Conservation (phyloP, 2,113 vertebrate genomes). For the Macquaria ambigua region DNA sequence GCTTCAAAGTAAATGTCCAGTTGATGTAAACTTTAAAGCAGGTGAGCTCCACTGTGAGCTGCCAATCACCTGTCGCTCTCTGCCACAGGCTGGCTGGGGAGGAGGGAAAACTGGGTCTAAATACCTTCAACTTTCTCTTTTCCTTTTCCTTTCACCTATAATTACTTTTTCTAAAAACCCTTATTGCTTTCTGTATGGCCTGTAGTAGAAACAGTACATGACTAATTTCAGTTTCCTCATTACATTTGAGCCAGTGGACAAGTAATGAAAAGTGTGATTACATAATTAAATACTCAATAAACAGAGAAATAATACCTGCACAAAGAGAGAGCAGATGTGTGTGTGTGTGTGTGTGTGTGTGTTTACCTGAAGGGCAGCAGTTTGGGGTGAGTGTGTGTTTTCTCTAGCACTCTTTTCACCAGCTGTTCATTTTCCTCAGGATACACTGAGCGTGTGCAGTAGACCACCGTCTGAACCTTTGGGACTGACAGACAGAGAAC, state of each 20-base stretch:
- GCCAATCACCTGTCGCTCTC: neutral
- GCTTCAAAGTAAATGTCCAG: slow-evolving; percentile 2
- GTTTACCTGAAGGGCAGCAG: slow-evolving; percentile 88
- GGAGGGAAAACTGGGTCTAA: neutral
- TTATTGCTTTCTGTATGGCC: neutral
- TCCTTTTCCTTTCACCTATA: neutral
- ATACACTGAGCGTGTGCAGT: slow-evolving; percentile 93
- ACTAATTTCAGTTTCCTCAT: slow-evolving; percentile 1
- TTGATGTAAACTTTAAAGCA: slow-evolving; percentile 7
- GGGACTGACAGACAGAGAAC: slow-evolving; percentile 82
- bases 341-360: slow-evolving; percentile 18
- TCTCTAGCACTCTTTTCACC: slow-evolving; percentile 88
- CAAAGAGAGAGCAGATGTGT: slow-evolving; percentile 1
- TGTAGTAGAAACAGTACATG: neutral
- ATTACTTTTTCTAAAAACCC: neutral
- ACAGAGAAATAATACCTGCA: neutral
- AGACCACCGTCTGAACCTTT: slow-evolving; percentile 90
- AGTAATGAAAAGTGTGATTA: slow-evolving; percentile 14
- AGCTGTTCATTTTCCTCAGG: slow-evolving; percentile 93
- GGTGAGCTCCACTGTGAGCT: neutral
- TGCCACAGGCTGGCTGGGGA: neutral
- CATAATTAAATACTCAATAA: slow-evolving; percentile 29
- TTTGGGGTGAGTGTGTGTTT: slow-evolving; percentile 79
- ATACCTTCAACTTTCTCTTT: neutral
- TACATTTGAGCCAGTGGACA: slow-evolving; percentile 7